Evolutionary conservation across 2,797 vertebrate species (phyloP), one percentile per base, ranked within the genome.

Genomic region (Halcyon leucocephala): DNA sequence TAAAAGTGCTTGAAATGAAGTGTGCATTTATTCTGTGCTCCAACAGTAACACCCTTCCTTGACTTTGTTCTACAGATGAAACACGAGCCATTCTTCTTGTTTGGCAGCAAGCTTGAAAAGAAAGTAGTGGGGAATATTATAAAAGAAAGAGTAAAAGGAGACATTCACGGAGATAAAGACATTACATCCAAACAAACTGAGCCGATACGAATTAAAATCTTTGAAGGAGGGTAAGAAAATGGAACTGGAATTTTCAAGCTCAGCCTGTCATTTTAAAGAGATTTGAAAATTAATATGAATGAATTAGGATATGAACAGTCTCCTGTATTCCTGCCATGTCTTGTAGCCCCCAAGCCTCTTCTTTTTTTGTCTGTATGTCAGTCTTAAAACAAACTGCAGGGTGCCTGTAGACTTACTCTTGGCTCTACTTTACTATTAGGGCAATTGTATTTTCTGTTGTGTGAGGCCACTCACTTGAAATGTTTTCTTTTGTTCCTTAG

Each of bases 191-290:
- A 99, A 90, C 97, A 98, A 97, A 92, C 96, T 64, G 99, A 99
- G 97, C 99, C 99, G 65, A 98, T 99, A 79, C 98, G 99, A 94
- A 99, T 99, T 98, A 99, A 99, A 99, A 99, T 99, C 98, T 99
- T 99, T 98, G 99, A 99, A 98, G 99, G 99, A 98, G 99, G 99
- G 99, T 99, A 98, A 99, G 99, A 93, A 96, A 95, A 97, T 78
- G 28, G 66, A 92, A 91, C 61, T 96, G 69, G 62, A 96, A 91
- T 96, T 95, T 74, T 89, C 60, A 96, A 94, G 80, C 82, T 84
- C 69, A 61, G 74, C 64, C 58, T 95, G 49, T 97, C 24, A 49
- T 95, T 89, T 67, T 93, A 86, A 89, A 83, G 60, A 67, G 44
- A 86, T 82, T 78, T 84, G 60, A 91, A 71, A 78, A 62, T 96